Evolutionary conservation across 2,888 invertebrate genomes (phyloP), one percentile per base, ranked within the genome.

Genomic region (Drosophila yooni): DNA sequence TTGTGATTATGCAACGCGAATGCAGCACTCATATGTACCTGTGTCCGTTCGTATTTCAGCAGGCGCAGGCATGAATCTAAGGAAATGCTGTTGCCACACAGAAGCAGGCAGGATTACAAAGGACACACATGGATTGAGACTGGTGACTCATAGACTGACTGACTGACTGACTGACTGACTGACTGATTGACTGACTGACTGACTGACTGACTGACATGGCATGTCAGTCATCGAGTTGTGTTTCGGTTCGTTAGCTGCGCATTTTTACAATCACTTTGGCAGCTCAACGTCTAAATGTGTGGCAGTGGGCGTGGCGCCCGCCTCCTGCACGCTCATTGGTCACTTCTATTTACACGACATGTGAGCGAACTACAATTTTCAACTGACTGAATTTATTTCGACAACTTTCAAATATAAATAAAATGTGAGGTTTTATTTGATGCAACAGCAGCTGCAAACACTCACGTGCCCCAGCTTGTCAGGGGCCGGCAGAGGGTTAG

Each of bases 251-350:
- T 91, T 86, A 86, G 85, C 73, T 87, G 87, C 84, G 85, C 76
- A 91, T 86, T 86, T 86, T 79, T 81, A 84, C 86, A 90, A 88
- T 91, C 86, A 90, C 90, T 89, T 87, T 89, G 89, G 64, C 81
- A 85, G 76, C 60, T 71, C 73, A 67, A 58, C 77, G 64, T 58
- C 78, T 68, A 73, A 57, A 48, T 54, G 46, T 31, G n/a, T 40
- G 11, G 18, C 21, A 27, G 15, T 25, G 48, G 62, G 54, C 56
- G 69, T 34, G 8, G 11, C 76, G 0, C 67, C 76, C 74, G 70
- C 70, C 74, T 6, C 66, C 52, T 65, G 59, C 85, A 74, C 74
- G 67, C 70, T 66, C 85, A 81, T 83, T 82, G 90, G 88, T 88
- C 91, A 84, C 74, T 89, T 90, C 73, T 85, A 85, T 85, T 81